Evolutionary conservation across 2,113 vertebrate species (phyloP), one percentile per base, ranked within the genome.

Genomic region (Australoheros scitulus): DNA sequence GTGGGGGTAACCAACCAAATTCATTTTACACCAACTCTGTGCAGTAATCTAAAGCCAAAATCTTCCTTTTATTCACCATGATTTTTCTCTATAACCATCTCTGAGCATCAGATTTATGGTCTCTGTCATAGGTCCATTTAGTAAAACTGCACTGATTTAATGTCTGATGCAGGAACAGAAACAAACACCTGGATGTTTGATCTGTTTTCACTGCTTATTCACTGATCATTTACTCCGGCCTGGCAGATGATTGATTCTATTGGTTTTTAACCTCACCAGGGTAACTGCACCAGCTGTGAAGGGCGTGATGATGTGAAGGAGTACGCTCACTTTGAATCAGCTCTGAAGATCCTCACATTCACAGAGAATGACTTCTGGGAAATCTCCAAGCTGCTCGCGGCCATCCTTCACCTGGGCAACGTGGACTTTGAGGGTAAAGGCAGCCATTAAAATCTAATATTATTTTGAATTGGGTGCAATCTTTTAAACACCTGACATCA

Each of bases 281-380:
- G 98, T 4, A 95, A 97, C 65, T 98, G 97, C 93, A 97, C 89
- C 20, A 96, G 94, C 65, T 98, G 96, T 0, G 97, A 99, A 0
- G 94, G 97, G 0, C 95, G 96, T 5, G 94, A 96, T 0, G 98
- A 99, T 0, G 86, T 96, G 0, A 96, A 95, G 85, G 97, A 99
- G 68, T 99, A 97, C 0, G 96, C 97, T 17, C 96, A 97, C 55
- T 96, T 99, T 82, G 95, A 96, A 52, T 98, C 98, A 0, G 97
- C 98, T 7, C 96, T 99, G 96, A 99, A 99, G 94, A 97, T 99
- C 92, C 96, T 99, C 72, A 96, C 93, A 80, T 99, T 99, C 94
- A 96, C 97, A 0, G 97, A 99, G 64, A 95, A 95, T 0, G 97
- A 99, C 80, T 94, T 96, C 72, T 97, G 97, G 97, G 97, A 98